Percentiles rank a stretch among this genome's conserved stretches.
phyloP scores from a whole-genome alignment of 30 jellyfish, hydroid and myxozoan genomes.

The Hydractinia symbiolongicarpus region DNA sequence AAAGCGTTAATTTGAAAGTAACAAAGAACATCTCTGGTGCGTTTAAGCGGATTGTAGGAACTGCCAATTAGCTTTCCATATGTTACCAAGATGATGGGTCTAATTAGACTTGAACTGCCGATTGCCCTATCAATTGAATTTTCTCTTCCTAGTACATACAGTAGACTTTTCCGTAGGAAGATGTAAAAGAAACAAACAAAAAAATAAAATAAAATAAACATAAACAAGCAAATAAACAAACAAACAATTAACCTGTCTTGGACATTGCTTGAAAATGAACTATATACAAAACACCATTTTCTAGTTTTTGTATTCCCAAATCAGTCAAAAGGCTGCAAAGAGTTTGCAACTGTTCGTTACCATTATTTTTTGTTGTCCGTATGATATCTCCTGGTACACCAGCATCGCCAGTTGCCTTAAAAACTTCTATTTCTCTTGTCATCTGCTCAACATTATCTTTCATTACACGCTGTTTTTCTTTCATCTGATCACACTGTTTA shows the following conservation, averaged over 20 bases:
- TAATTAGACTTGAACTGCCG: no score
- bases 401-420: background rate
- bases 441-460: conserved; percentile 3
- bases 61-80: no score
- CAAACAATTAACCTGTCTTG: background rate
- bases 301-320: background rate
- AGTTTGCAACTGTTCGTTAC: background rate
- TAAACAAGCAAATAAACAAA: background rate
- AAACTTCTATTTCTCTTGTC: background rate
- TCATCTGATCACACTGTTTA: background rate
- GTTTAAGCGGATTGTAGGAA: no score
- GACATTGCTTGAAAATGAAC: conserved; percentile 11
- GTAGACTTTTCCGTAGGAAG: no score
- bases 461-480: background rate
- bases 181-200: background rate
- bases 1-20: no score
- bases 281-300: background rate
- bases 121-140: no score
- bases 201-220: background rate
- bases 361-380: background rate
- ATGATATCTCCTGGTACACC: background rate
- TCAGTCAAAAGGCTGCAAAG: background rate
- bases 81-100: no score
- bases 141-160: no score
- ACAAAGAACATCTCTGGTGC: no score